Conservation (phyloP, 1,140 invertebrate genomes). For the Meloidogyne hapla region DNA sequence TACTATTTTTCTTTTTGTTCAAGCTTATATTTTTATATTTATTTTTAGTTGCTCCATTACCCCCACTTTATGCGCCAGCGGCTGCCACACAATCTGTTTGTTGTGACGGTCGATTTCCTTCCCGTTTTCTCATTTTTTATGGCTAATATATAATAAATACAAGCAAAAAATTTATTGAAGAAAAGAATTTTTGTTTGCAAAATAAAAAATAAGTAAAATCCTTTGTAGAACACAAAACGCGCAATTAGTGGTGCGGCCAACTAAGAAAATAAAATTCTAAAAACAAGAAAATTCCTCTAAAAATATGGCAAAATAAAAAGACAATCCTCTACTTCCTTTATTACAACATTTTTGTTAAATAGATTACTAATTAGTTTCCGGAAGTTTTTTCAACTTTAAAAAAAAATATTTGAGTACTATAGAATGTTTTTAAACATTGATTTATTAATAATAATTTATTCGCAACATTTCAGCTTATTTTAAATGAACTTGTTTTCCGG, state of each 20-base stretch:
- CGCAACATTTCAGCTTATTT: too few relatives aligned
- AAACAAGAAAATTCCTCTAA: background rate
- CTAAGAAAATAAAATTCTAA: background rate
- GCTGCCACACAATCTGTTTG: slow-evolving; percentile 4
- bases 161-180: background rate
- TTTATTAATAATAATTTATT: too few relatives aligned
- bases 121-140: slow-evolving; percentile 1
- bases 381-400: too few relatives aligned
- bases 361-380: too few relatives aligned
- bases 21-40: background rate
- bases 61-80: background rate
- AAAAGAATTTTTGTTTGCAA: background rate
- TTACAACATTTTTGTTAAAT: too few relatives aligned
- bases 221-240: background rate
- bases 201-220: background rate
- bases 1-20: background rate
- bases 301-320: background rate
- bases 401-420: too few relatives aligned
- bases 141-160: background rate
- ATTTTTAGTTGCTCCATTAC: background rate
- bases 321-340: background rate
- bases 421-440: too few relatives aligned
- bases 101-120: slow-evolving; percentile 5
- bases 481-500: too few relatives aligned
- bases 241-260: background rate